Percentiles rank a stretch among this genome's conserved stretches.
Conservation (phyloP, 2,113 vertebrate species). For the Coreoperca whiteheadi region DNA sequence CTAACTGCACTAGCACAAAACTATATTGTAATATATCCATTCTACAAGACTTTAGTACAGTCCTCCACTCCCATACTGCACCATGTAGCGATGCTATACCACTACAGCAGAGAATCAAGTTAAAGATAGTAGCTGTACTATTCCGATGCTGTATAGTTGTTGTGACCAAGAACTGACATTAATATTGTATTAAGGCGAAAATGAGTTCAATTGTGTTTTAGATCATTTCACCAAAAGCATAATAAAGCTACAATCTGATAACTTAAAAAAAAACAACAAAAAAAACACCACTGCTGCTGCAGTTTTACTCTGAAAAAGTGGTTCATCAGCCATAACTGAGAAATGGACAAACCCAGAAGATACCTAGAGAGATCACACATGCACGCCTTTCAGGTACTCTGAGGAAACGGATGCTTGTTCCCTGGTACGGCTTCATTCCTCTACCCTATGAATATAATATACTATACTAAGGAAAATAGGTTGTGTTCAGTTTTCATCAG, state of each 20-base stretch:
- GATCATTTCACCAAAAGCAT: not conserved
- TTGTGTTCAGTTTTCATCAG: slow-evolving; percentile 19
- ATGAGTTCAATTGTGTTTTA: not conserved
- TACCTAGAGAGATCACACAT: not conserved
- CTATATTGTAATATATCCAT: no score
- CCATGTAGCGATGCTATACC: not conserved
- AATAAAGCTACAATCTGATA: not conserved
- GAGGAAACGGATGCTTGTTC: not conserved
- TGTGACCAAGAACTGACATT: not conserved
- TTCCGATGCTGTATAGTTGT: not conserved
- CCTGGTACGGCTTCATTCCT: not conserved
- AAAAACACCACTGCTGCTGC: not conserved
- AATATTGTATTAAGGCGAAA: not conserved
- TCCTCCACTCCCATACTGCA: not conserved
- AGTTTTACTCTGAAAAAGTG: not conserved
- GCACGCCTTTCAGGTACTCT: not conserved
- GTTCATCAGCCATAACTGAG: not conserved
- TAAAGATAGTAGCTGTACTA: no score
- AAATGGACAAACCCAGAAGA: not conserved
- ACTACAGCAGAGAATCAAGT: no score
- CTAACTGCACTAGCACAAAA: not conserved
- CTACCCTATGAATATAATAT: slow-evolving; percentile 13
- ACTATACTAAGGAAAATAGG: not conserved
- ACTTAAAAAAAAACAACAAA: no score
- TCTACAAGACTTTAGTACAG: not conserved